phyloP scores from a whole-genome alignment of 2,113 vertebrate species.

The Aix galericulata region DNA sequence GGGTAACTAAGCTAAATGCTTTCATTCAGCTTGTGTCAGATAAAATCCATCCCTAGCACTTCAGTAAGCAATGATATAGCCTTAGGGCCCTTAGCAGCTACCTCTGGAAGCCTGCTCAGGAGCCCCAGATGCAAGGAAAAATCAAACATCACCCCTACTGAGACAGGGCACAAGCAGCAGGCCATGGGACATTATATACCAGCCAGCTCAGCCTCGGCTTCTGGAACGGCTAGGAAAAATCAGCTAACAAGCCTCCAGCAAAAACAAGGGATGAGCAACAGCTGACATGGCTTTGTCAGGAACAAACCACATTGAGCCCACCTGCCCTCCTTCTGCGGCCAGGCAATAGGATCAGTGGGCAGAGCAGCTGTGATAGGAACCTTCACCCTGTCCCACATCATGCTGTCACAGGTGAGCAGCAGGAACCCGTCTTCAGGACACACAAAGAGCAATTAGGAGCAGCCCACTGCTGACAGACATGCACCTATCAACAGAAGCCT shows the following conservation, averaged over 20 bases:
- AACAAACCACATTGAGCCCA: not conserved
- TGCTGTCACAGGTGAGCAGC: not conserved
- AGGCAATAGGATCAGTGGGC: not conserved
- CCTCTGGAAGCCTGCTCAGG: not conserved
- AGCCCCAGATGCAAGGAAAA: rapidly evolving
- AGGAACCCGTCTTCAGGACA: rapidly evolving
- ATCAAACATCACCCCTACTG: rapidly evolving
- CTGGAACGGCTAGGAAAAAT: not conserved
- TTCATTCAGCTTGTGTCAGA: too few species aligned
- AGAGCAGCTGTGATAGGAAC: not conserved
- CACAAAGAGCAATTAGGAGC: rapidly evolving
- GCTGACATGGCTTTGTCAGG: not conserved
- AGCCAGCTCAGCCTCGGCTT: not conserved
- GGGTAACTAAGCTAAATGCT: rapidly evolving
- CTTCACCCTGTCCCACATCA: not conserved
- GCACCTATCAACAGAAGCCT: rapidly evolving
- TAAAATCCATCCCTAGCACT: not conserved
- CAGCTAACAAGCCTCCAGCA: too few species aligned
- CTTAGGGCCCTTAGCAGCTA: not conserved
- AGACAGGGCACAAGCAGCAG: rapidly evolving
- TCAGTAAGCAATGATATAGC: rapidly evolving
- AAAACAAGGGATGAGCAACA: rapidly evolving
- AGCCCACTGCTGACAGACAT: rapidly evolving
- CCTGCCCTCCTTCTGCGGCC: not conserved
- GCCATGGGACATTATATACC: not conserved